Evolutionary conservation across 1,140 invertebrate genomes (phyloP).

Genomic region (Sitobion miscanthi): DNA sequence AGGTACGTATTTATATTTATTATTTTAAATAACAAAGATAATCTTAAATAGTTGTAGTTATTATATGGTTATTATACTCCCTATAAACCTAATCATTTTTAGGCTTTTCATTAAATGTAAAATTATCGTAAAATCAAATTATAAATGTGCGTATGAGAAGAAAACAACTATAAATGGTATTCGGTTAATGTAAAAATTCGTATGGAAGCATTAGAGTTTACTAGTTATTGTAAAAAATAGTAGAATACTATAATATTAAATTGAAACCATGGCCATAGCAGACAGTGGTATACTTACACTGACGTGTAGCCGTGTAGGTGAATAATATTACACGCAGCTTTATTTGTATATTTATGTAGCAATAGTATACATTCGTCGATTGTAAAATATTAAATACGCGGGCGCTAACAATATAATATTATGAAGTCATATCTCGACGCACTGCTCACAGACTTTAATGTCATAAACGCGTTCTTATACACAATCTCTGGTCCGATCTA

Average conservation of each 20-base stretch:
- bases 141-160: neutral
- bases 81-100: neutral
- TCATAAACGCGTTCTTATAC: conserved; percentile 45
- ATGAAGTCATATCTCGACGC: neutral
- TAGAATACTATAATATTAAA: neutral
- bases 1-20: no score
- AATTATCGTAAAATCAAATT: neutral
- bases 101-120: neutral
- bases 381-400: neutral
- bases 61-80: no score
- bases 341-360: neutral
- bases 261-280: neutral
- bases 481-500: conserved; percentile 44
- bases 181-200: neutral
- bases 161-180: neutral
- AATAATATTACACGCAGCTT: neutral
- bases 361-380: neutral
- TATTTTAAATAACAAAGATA: no score
- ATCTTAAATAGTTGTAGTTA: no score
- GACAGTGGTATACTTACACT: no score
- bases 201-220: neutral
- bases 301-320: no score
- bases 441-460: neutral
- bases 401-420: neutral
- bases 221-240: neutral